Evolutionary conservation across 53 echinoderm and acorn worm species (phyloP).

Genomic region (Arbacia lixula): DNA sequence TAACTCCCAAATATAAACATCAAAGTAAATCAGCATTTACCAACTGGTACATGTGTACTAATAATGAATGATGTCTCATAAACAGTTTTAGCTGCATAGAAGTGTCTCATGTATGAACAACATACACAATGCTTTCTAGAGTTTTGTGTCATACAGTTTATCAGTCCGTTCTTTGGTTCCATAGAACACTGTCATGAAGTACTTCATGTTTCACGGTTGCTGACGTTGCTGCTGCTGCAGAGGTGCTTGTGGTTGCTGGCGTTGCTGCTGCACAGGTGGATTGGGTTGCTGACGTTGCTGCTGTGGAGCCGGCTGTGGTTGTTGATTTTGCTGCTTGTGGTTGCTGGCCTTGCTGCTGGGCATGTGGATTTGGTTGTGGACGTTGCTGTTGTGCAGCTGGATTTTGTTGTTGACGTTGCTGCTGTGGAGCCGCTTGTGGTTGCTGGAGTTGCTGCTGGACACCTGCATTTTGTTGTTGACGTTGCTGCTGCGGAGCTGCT

Average conservation of each 20-base stretch:
- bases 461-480: not conserved
- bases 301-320: not conserved
- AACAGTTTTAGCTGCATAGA: conserved; percentile 7
- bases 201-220: not conserved
- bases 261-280: conserved; percentile 1
- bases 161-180: conserved; percentile 3
- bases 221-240: conserved; percentile 9
- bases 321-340: conserved; percentile 2
- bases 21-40: not conserved
- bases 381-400: not conserved
- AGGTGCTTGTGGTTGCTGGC: conserved; percentile 7
- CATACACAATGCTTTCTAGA: conserved; percentile 17
- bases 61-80: conserved; percentile 13
- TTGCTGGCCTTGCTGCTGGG: not conserved
- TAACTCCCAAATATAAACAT: conserved; percentile 15
- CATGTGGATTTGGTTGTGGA: not conserved
- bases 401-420: conserved; percentile 2
- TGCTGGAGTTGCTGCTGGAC: not conserved
- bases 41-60: conserved; percentile 2
- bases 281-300: not conserved
- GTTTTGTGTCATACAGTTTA: conserved; percentile 19
- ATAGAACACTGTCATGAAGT: conserved; percentile 10
- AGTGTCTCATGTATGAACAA: conserved; percentile 20
- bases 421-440: conserved; percentile 2
- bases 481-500: conserved; percentile 10